These are phyloP conservation scores for Elaphurus davidianus DNA, from an alignment of 2,113 vertebrate genomes.

Conservation along the genomic window DNA sequence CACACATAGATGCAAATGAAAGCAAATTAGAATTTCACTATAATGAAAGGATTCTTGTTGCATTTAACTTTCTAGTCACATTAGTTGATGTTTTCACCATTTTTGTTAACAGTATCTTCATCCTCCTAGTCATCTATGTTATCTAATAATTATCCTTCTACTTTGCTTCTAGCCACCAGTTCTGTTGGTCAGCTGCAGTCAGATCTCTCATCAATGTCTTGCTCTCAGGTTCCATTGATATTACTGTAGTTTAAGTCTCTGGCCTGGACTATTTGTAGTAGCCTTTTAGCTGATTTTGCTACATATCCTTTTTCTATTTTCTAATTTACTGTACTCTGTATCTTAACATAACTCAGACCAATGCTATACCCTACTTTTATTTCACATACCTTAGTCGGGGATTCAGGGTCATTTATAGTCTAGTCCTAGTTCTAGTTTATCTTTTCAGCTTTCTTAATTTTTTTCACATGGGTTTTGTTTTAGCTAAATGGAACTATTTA, in stretches of 20 bases:
- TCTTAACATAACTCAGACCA: not conserved
- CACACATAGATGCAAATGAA: not conserved
- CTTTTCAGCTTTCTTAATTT: constrained; percentile 5
- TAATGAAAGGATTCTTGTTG: not conserved
- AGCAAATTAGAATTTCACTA: not conserved
- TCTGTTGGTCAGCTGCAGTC: not conserved
- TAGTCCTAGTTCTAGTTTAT: not conserved
- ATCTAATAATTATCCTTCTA: not conserved
- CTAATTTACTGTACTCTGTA: not conserved
- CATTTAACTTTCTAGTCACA: not conserved
- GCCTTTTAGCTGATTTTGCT: not conserved
- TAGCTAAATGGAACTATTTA: not conserved
- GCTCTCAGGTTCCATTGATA: not conserved
- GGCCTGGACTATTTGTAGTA: not conserved
- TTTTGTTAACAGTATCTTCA: not conserved
- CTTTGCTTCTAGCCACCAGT: not conserved
- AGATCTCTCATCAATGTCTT: not conserved
- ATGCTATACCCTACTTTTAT: not conserved
- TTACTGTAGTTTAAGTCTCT: not conserved
- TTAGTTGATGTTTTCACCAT: not conserved
- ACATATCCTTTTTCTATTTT: not conserved
- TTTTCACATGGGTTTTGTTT: constrained; percentile 11
- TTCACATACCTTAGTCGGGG: not conserved
- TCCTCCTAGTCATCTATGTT: not conserved
- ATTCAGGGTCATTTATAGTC: not conserved